phyloP scores from a whole-genome alignment of 2,888 invertebrate species.

The Slavum lentiscoides region DNA sequence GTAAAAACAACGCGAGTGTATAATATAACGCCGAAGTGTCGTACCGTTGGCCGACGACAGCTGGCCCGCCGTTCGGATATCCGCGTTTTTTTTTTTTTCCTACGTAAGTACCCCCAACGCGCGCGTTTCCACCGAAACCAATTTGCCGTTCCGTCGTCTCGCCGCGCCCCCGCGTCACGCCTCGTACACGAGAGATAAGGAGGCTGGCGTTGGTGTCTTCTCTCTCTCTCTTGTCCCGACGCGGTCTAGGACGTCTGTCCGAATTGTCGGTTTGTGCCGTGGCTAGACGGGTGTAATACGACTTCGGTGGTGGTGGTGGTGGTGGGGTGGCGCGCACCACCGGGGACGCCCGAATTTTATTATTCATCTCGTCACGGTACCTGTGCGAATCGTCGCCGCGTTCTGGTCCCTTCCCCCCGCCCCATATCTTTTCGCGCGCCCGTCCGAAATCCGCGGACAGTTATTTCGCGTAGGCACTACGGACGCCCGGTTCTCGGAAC shows the following conservation, averaged over 20 bases:
- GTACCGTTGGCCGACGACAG: not conserved
- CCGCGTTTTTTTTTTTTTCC: too few relatives aligned
- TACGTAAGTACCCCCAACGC: not conserved
- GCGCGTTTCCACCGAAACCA: too few relatives aligned
- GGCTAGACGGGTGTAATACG: too few relatives aligned
- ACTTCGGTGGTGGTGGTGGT: too few relatives aligned
- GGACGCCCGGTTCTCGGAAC: too few relatives aligned
- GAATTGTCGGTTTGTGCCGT: not conserved
- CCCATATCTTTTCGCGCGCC: too few relatives aligned
- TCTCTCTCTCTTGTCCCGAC: not conserved
- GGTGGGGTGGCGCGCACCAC: not conserved
- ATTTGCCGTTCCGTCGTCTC: too few relatives aligned
- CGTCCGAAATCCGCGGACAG: too few relatives aligned
- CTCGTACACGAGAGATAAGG: too few relatives aligned
- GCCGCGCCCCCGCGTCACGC: too few relatives aligned
- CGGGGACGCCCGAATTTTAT: constrained; percentile 5
- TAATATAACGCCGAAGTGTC: not conserved
- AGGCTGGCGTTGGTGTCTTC: too few relatives aligned
- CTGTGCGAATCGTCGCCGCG: not conserved
- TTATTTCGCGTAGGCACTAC: too few relatives aligned
- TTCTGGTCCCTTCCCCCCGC: not conserved
- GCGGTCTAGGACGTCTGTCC: not conserved
- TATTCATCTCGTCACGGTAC: not conserved
- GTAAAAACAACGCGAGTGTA: not conserved
- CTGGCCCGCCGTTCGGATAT: not conserved